Conservation (phyloP, 1,140 invertebrate species). For the Megalonaias nervosa region DNA sequence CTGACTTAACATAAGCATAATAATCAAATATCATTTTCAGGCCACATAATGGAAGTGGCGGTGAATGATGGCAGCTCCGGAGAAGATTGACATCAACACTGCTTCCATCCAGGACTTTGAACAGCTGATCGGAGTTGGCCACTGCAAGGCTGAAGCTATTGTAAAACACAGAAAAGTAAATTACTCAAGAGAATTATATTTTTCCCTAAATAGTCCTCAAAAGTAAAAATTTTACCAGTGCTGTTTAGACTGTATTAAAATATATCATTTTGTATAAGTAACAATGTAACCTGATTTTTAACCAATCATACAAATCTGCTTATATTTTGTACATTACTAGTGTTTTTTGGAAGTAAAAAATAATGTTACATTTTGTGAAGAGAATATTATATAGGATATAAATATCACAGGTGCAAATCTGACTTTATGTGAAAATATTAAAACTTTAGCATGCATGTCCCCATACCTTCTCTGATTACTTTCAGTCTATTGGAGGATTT, state of each 20-base stretch:
- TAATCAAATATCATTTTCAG: not conserved
- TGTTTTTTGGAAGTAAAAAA: not conserved
- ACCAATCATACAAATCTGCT: not conserved
- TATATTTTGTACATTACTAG: not conserved
- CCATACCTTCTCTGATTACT: slow-evolving; percentile 25
- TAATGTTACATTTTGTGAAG: not conserved
- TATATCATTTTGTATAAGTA: too few species aligned
- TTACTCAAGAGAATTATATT: slow-evolving; percentile 6
- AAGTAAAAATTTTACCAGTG: not conserved
- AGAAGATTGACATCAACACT: slow-evolving; percentile 68
- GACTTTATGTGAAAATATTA: not conserved
- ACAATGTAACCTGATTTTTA: too few species aligned
- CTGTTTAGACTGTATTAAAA: not conserved
- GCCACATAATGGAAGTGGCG: not conserved
- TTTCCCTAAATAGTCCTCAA: not conserved
- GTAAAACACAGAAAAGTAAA: slow-evolving; percentile 70
- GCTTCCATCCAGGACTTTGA: slow-evolving; percentile 68
- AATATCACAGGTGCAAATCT: not conserved
- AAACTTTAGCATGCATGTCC: not conserved
- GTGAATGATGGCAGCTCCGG: slow-evolving; percentile 40
- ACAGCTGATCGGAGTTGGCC: slow-evolving; percentile 69
- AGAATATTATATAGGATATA: not conserved
- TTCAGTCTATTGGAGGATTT: slow-evolving; percentile 69
- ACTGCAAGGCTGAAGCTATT: slow-evolving; percentile 70
- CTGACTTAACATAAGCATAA: too few species aligned